Percentiles rank a stretch among this genome's conserved stretches.
Evolutionary conservation across 2,113 vertebrate genomes (phyloP).

Genomic region (Geococcyx californianus): DNA sequence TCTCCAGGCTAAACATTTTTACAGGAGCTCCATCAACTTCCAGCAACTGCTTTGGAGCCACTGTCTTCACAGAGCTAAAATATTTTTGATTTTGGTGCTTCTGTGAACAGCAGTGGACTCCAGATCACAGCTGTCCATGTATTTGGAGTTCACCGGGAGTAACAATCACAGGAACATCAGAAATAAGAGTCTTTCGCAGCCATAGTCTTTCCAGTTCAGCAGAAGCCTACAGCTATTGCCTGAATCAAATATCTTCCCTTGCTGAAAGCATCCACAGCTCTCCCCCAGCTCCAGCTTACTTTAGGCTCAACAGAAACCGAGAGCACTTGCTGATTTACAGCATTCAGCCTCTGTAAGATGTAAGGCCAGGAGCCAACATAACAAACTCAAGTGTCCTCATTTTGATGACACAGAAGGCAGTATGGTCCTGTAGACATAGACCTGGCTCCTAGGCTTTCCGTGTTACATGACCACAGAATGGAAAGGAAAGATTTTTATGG

Average conservation of each 20-base stretch:
- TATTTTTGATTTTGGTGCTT: not conserved
- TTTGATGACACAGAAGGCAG: not conserved
- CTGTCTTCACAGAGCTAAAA: not conserved
- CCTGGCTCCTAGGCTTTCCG: not conserved
- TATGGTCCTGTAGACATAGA: not conserved
- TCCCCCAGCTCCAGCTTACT: not conserved
- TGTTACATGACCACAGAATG: not conserved
- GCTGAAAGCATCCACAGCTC: not conserved
- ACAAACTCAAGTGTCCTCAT: not conserved
- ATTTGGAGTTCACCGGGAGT: not conserved
- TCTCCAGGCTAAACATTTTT: not conserved
- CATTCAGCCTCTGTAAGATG: not conserved
- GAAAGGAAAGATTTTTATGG: not conserved
- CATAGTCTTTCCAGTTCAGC: not conserved
- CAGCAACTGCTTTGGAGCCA: not conserved
- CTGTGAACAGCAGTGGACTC: not conserved
- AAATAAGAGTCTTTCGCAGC: not conserved
- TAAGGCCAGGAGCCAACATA: not conserved
- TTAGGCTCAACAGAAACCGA: not conserved
- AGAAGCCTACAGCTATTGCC: not conserved
- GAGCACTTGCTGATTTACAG: not conserved
- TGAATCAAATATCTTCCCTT: not conserved
- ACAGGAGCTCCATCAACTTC: not conserved
- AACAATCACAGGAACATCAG: not conserved
- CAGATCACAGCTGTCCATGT: rapidly evolving